These are phyloP conservation scores for Bombyx mandarina DNA, from an alignment of 1,140 invertebrate genomes.

Conservation along the genomic window DNA sequence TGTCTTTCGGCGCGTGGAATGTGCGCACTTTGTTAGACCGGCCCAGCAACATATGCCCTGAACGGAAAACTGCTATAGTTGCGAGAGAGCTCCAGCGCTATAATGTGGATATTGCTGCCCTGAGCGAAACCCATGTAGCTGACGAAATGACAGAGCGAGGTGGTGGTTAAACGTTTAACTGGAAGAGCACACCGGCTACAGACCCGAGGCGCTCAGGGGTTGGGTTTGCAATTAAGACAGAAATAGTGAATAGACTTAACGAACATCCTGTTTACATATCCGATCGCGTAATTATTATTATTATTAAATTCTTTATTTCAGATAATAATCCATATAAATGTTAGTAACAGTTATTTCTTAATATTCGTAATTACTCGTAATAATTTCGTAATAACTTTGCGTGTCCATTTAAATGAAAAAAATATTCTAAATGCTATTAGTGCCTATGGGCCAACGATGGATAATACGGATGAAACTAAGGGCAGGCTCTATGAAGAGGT, in stretches of 20 bases:
- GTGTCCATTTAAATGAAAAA: conserved; percentile 13
- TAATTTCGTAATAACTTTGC: conserved; percentile 2
- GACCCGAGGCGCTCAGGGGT: conserved; percentile 13
- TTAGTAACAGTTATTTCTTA: background rate
- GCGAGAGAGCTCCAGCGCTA: conserved; percentile 12
- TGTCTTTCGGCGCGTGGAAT: background rate
- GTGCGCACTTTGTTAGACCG: background rate
- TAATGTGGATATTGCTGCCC: conserved; percentile 20
- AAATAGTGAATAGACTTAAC: conserved; percentile 1
- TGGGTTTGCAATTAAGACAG: conserved; percentile 10
- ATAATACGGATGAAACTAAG: conserved; percentile 15
- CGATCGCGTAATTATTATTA: conserved; percentile 6
- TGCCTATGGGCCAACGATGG: conserved; percentile 21
- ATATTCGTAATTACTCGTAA: no score
- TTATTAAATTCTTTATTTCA: no score
- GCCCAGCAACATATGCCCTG: background rate
- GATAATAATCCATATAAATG: no score
- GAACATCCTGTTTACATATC: conserved; percentile 14
- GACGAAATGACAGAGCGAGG: conserved; percentile 18
- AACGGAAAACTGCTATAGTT: background rate
- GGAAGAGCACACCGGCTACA: conserved; percentile 11
- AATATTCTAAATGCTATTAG: conserved; percentile 22
- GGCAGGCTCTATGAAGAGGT: conserved; percentile 19
- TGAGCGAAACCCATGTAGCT: conserved; percentile 22
- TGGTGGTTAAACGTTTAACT: conserved; percentile 21